Conservation (phyloP, 2,113 vertebrate genomes). For the human region DNA sequence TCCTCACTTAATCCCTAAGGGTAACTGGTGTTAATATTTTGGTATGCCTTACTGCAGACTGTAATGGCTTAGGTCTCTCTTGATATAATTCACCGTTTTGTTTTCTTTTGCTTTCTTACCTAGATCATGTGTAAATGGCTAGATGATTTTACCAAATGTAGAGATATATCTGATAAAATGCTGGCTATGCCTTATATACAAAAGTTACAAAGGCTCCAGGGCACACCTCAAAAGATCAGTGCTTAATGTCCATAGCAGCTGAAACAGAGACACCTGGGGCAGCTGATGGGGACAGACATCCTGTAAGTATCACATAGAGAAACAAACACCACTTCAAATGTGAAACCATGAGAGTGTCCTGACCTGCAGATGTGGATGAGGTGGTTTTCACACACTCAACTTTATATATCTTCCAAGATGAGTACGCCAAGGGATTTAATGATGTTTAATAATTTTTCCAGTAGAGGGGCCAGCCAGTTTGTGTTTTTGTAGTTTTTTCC, state of each 20-base stretch:
- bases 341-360: not conserved
- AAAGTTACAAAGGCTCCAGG: not conserved
- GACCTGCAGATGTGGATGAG: not conserved
- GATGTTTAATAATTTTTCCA: not conserved
- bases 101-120: not conserved
- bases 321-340: not conserved
- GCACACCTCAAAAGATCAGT: not conserved
- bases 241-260: not conserved
- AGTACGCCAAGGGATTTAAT: rapidly evolving
- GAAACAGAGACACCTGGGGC: not conserved
- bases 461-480: not conserved
- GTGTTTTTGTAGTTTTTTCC: not conserved
- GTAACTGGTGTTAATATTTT: not conserved
- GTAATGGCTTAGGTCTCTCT: not conserved
- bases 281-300: not conserved
- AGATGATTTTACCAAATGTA: not conserved
- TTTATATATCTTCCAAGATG: not conserved
- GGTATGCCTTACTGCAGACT: not conserved
- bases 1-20: not conserved
- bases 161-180: not conserved
- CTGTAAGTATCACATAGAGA: not conserved
- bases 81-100: not conserved
- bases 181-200: not conserved
- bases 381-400: not conserved
- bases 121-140: not conserved